Evolutionary conservation across 1,140 invertebrate genomes (phyloP), one percentile per base, ranked within the genome.

Genomic region (Anoplophora glabripennis): DNA sequence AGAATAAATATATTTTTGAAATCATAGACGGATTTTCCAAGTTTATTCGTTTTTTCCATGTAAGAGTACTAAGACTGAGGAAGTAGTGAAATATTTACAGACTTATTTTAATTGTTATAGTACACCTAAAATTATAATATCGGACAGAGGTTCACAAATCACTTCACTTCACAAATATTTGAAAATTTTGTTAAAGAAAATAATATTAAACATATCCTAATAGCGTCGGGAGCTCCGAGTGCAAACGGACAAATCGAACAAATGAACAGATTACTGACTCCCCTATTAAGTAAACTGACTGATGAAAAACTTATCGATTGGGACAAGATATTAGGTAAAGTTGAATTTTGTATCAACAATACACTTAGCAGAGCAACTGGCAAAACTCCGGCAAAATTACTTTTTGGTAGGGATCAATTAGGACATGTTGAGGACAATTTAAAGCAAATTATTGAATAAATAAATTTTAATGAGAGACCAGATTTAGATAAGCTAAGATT

Each of bases 341-440:
- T 68, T 4, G 66, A 73, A 57, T 65, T 59, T 56, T 59, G 63
- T 0, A 14, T 72, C n/a, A 72, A 72, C 53, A 69, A 70, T 37
- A 59, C 70, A 8, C n/a, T 57, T 18, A 54, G 64, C 47, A 54
- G 59, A n/a, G 51, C 51, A 7, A 71, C 60, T 4, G 59, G 57
- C 10, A 15, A 61, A 18, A 63, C 59, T 34, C 62, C 68, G n/a
- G n/a, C n/a, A n/a, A n/a, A n/a, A n/a, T n/a, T n/a, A n/a, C n/a
- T n/a, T n/a, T n/a, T n/a, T n/a, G n/a, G n/a, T n/a, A n/a, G n/a
- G n/a, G n/a, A n/a, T n/a, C n/a, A n/a, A n/a, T n/a, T n/a, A n/a
- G n/a, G n/a, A n/a, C n/a, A n/a, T n/a, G n/a, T n/a, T n/a, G n/a
- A n/a, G n/a, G n/a, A n/a, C n/a, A n/a, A n/a, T n/a, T n/a, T n/a